phyloP scores from a whole-genome alignment of 2,113 vertebrate genomes.

The Phrynocephalus versicolor region DNA sequence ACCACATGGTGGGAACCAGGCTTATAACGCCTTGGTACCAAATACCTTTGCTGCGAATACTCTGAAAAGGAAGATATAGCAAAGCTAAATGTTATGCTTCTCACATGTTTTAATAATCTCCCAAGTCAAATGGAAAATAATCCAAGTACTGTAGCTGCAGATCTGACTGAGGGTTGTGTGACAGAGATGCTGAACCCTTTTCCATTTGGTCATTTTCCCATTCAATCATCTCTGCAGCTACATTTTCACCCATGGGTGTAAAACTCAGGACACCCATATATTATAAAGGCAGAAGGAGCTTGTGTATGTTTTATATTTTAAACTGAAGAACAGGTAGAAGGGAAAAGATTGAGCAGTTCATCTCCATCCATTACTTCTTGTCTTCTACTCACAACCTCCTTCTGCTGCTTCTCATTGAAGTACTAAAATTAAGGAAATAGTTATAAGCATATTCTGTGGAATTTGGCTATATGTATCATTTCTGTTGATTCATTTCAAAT shows the following conservation, averaged over 20 bases:
- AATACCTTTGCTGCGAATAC: accelerated
- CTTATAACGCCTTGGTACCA: neutral
- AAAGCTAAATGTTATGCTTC: neutral
- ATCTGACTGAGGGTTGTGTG: neutral
- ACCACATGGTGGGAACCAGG: neutral
- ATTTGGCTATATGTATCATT: neutral
- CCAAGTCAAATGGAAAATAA: neutral
- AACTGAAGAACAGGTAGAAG: no score
- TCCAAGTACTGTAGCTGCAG: neutral
- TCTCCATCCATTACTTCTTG: no score
- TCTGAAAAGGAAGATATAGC: neutral
- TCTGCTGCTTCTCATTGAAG: no score
- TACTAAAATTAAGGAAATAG: no score
- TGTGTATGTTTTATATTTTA: no score
- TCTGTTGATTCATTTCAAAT: neutral
- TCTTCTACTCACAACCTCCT: no score
- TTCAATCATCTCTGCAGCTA: neutral
- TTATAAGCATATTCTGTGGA: no score
- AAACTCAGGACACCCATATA: neutral
- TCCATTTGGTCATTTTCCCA: neutral
- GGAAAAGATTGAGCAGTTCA: no score
- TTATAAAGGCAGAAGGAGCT: neutral
- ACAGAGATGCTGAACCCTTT: neutral
- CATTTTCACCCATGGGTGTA: neutral
- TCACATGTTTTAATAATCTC: neutral